A percentile compares a stretch with the other conserved stretches of the same genome.
Evolutionary conservation across 1,140 invertebrate species (phyloP).

Genomic region (Bombus breviceps): DNA sequence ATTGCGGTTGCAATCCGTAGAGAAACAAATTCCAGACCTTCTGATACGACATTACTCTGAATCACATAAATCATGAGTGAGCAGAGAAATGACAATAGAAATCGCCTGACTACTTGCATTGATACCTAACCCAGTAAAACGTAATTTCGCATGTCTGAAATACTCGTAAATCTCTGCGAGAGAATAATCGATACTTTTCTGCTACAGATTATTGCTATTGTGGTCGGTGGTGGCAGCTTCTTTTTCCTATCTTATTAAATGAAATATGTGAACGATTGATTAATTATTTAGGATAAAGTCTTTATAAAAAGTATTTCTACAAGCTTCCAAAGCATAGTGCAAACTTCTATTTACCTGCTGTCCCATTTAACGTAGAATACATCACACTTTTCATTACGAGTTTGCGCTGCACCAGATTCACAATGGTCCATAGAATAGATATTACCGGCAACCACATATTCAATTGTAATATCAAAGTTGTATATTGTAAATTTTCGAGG

Average conservation of each 20-base stretch:
- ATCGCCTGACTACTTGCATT: slow-evolving; percentile 52
- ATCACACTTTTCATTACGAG: slow-evolving; percentile 18
- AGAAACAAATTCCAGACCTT: slow-evolving; percentile 51
- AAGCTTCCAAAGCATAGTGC: not conserved
- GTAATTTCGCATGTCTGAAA: slow-evolving; percentile 50
- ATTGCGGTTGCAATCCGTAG: slow-evolving; percentile 31
- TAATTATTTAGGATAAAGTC: not conserved
- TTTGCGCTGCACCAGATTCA: slow-evolving; percentile 65
- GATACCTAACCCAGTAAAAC: slow-evolving; percentile 28
- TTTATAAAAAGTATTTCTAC: not conserved
- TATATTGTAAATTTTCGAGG: not conserved
- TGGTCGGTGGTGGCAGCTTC: too few relatives aligned
- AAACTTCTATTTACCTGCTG: slow-evolving; percentile 33
- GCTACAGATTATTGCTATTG: not conserved
- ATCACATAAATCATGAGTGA: slow-evolving; percentile 50
- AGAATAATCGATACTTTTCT: slow-evolving; percentile 32
- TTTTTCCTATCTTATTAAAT: not conserved
- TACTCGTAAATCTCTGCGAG: slow-evolving; percentile 43
- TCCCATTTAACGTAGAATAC: slow-evolving; percentile 1
- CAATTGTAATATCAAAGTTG: not conserved
- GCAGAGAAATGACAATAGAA: slow-evolving; percentile 57
- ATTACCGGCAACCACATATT: slow-evolving; percentile 66
- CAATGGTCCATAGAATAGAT: slow-evolving; percentile 63
- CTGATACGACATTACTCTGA: slow-evolving; percentile 49
- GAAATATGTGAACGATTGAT: not conserved